These are phyloP conservation scores for Nephrotoma guestfalica DNA, from an alignment of 2,888 invertebrate genomes.

Conservation along the genomic window DNA sequence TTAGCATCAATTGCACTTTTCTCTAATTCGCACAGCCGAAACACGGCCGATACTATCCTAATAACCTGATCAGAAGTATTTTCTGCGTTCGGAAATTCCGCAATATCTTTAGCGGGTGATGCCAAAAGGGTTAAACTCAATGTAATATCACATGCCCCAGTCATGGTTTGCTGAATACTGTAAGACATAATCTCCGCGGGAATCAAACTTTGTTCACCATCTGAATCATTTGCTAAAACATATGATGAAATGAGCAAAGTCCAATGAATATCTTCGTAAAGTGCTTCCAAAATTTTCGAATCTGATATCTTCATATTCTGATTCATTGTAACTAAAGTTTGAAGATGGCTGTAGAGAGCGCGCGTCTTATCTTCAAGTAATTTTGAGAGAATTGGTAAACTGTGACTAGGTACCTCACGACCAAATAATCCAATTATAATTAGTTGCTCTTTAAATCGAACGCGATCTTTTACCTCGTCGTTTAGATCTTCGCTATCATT, in stretches of 20 bases:
- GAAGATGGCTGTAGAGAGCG: constrained; percentile 23
- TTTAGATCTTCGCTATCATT: constrained; percentile 40
- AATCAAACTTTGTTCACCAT: constrained; percentile 50
- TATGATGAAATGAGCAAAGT: constrained; percentile 59
- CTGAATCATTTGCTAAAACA: constrained; percentile 48
- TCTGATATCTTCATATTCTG: constrained; percentile 27
- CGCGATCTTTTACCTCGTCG: constrained; percentile 50
- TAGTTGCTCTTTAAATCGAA: constrained; percentile 54
- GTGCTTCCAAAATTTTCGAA: constrained; percentile 34
- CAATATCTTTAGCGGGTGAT: constrained; percentile 18
- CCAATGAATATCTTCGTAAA: constrained; percentile 89
- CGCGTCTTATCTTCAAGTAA: constrained; percentile 27
- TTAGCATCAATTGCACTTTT: constrained; percentile 44
- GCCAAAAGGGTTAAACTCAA: constrained; percentile 24
- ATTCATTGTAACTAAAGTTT: constrained; percentile 27
- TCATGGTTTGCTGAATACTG: constrained; percentile 24
- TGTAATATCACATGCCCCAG: constrained; percentile 26
- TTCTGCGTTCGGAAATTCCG: constrained; percentile 9
- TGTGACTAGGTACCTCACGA: constrained; percentile 45
- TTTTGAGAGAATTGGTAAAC: constrained; percentile 43
- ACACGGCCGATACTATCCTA: constrained; percentile 44
- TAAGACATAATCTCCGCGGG: constrained; percentile 48
- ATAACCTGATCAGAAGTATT: constrained; percentile 26
- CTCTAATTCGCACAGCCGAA: constrained; percentile 50
- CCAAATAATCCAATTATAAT: constrained; percentile 47